These are phyloP conservation scores for Rhyacichthys aspro DNA, from an alignment of 2,797 vertebrate species.

Conservation along the genomic window DNA sequence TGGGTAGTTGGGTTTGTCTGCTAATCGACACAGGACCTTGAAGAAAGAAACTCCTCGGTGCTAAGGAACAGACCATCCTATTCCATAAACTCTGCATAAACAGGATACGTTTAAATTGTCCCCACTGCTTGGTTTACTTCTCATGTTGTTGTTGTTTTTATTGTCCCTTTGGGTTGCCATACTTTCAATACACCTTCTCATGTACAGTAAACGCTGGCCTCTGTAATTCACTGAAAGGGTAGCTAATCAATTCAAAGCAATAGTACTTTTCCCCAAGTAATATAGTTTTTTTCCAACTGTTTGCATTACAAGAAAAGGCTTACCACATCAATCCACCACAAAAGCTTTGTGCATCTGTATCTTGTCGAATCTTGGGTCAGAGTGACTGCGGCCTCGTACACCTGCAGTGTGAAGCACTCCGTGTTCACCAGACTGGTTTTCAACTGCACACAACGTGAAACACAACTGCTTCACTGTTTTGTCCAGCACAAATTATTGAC, in stretches of 20 bases:
- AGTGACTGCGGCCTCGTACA: constrained; percentile 26
- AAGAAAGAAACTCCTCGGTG: constrained; percentile 23
- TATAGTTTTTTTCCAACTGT: not conserved
- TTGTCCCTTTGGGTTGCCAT: constrained; percentile 5
- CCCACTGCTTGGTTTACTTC: not conserved
- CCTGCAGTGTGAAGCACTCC: constrained; percentile 16
- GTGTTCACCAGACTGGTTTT: constrained; percentile 11
- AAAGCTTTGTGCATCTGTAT: constrained; percentile 1
- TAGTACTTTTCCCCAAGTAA: no score
- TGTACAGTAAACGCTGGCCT: constrained; percentile 11
- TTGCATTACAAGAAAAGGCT: constrained; percentile 2
- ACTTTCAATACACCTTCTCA: not conserved
- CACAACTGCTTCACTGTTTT: constrained; percentile 27
- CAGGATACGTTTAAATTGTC: not conserved
- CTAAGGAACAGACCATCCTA: constrained; percentile 36
- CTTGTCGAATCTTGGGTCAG: constrained; percentile 19
- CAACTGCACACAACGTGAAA: not conserved
- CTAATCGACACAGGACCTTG: constrained; percentile 39
- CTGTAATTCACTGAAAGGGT: no score
- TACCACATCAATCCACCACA: no score
- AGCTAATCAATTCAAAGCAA: no score
- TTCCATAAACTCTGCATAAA: constrained; percentile 29
- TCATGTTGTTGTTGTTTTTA: not conserved
- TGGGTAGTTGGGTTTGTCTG: constrained; percentile 23
- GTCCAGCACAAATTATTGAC: not conserved